These are phyloP conservation scores for Cephus sareptanus DNA, from an alignment of 2,888 invertebrate species.

Conservation along the genomic window DNA sequence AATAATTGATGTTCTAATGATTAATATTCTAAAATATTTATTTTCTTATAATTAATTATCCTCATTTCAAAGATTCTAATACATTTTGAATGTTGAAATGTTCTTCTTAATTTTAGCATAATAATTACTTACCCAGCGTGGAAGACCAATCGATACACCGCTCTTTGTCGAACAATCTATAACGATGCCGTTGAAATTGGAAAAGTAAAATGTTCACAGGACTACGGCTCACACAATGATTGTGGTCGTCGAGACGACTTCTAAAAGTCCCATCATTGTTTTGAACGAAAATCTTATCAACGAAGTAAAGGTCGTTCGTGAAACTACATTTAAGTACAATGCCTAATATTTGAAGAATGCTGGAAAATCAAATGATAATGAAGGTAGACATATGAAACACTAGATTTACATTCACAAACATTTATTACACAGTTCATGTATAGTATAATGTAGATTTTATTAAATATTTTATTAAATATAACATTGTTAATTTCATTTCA, in stretches of 20 bases:
- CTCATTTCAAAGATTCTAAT: background rate
- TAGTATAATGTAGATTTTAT: no score
- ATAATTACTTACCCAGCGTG: background rate
- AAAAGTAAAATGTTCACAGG: background rate
- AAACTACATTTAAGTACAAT: background rate
- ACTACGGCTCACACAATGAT: background rate
- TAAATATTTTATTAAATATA: background rate
- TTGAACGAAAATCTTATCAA: slow-evolving; percentile 24
- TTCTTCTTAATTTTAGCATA: background rate
- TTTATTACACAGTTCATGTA: background rate
- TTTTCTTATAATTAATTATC: background rate
- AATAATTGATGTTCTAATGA: background rate
- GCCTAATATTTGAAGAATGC: background rate
- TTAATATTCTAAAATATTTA: background rate
- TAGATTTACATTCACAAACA: background rate
- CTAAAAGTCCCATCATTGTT: slow-evolving; percentile 15
- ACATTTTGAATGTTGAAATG: background rate
- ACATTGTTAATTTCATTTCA: background rate
- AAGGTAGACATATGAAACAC: background rate
- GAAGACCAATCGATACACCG: background rate
- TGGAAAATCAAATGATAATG: background rate
- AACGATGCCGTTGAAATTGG: background rate
- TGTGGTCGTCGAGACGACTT: background rate
- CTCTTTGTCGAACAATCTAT: background rate
- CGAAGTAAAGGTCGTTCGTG: slow-evolving; percentile 23